These are phyloP conservation scores for Monarcha castaneiventris DNA, from an alignment of 2,113 vertebrate species.

Conservation along the genomic window DNA sequence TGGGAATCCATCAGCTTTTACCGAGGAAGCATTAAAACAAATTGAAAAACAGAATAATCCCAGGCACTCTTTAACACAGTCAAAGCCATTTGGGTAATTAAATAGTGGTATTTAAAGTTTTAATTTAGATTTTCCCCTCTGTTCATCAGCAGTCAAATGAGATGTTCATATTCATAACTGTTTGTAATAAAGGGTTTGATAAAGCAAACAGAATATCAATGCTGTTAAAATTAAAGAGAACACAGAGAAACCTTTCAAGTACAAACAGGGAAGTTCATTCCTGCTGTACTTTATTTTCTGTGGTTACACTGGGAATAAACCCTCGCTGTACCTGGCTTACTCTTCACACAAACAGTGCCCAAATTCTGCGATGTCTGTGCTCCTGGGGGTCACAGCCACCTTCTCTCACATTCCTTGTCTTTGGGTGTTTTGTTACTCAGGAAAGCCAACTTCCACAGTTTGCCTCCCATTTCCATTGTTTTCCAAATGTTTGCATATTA, in stretches of 20 bases:
- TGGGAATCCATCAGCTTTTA: slow-evolving; percentile 86
- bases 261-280: slow-evolving; percentile 63
- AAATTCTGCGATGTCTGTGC: not conserved
- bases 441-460: not conserved
- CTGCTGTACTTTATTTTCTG: slow-evolving; percentile 32
- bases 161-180: slow-evolving; percentile 82
- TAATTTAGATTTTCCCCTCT: slow-evolving; percentile 92
- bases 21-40: slow-evolving; percentile 85
- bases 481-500: slow-evolving; percentile 17
- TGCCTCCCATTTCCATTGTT: not conserved
- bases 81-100: slow-evolving; percentile 97
- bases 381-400: not conserved
- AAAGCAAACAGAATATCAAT: slow-evolving; percentile 79
- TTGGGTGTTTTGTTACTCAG: not conserved
- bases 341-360: not conserved
- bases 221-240: slow-evolving; percentile 72
- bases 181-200: slow-evolving; percentile 80
- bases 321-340: not conserved
- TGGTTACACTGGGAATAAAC: not conserved
- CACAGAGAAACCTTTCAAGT: slow-evolving; percentile 48
- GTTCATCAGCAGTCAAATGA: slow-evolving; percentile 83
- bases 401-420: not conserved
- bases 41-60: slow-evolving; percentile 97
- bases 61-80: slow-evolving; percentile 85
- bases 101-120: slow-evolving; percentile 99